Base-by-base conservation (phyloP, 2,888 invertebrate genomes). In the Melitaea athalia region DNA sequence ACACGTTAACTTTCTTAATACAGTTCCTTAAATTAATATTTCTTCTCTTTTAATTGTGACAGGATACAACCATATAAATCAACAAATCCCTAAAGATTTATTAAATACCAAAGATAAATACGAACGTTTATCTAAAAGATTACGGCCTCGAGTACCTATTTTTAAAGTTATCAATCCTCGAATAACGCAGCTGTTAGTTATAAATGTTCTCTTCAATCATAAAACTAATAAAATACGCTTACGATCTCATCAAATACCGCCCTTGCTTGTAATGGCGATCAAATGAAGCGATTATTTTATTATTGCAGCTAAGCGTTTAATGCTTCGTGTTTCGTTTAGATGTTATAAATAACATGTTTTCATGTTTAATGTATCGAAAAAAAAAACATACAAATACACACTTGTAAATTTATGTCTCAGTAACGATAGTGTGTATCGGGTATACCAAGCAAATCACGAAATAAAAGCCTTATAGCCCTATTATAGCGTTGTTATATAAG, bases 231-330 rank as follows among this genome's bases (percentile, higher is more conserved):
- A 66, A 70, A 62, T 59, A 68, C 61, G 52, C 59, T 24, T 60
- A 75, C 70, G 73, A 71, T 65, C 69, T 67, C 75, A 75, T 79
- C 75, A 75, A 79, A 72, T 70, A 68, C 74, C 59, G 63, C 68
- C 75, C 73, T 68, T 67, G 73, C 63, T 71, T 72, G 71, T 68
- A 64, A 74, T 73, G 59, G 70, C 71, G 69, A 72, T 76, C 72
- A 72, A 72, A 74, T 74, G 71, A 77, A 77, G 78, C 74, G 75
- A 71, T 80, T 55, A 55, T 33, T 24, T 79, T 81, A 83, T 82
- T 82, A 80, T 79, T 76, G 73, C 75, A 78, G 59, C 71, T 61
- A 73, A 75, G 76, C 53, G 47, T 42, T 67, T 67, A 63, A 57
- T 67, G 49, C 47, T 53, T 61, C 49, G 55, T 47, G 8, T 12